Evolutionary conservation across 2,113 vertebrate species (phyloP).

Genomic region (Odocoileus hemionus): DNA sequence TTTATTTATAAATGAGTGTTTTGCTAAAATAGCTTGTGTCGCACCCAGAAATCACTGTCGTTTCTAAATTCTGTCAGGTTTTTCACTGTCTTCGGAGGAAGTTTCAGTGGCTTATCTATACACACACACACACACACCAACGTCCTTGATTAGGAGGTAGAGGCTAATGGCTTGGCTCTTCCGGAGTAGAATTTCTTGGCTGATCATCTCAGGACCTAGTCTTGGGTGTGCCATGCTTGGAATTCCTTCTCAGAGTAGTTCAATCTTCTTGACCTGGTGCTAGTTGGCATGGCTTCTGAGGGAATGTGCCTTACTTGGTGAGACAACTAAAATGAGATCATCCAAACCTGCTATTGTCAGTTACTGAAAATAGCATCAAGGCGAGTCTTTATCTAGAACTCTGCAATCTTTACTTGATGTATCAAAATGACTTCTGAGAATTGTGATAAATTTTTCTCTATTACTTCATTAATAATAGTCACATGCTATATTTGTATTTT

Average conservation of each 20-base stretch:
- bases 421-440: not conserved
- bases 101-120: not conserved
- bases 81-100: not conserved
- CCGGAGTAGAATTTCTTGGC: not conserved
- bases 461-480: not conserved
- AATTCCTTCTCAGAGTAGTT: not conserved
- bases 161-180: not conserved
- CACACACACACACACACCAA: fast-evolving
- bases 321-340: not conserved
- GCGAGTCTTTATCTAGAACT: not conserved
- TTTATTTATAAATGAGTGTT: not conserved
- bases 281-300: not conserved
- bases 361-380: not conserved
- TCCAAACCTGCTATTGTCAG: not conserved
- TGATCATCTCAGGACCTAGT: not conserved
- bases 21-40: not conserved
- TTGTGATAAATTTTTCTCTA: not conserved
- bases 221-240: not conserved
- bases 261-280: not conserved
- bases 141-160: not conserved
- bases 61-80: not conserved
- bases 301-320: not conserved
- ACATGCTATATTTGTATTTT: not conserved
- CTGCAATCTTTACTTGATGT: not conserved
- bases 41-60: not conserved